These are phyloP conservation scores for Tragelaphus oryx DNA, from an alignment of 2,797 vertebrate species.

Conservation along the genomic window DNA sequence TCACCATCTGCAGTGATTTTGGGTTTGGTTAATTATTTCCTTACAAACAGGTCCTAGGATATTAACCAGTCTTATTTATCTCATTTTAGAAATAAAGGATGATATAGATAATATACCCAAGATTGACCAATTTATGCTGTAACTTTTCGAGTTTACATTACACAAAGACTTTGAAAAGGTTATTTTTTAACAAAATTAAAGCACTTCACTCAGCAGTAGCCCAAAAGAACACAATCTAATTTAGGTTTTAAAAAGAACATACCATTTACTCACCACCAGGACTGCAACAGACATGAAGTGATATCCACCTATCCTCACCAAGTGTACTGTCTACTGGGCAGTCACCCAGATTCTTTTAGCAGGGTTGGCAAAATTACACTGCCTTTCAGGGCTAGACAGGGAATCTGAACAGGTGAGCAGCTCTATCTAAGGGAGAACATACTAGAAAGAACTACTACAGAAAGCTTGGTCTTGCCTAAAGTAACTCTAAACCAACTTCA, in stretches of 20 bases:
- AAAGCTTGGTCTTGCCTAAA: not conserved
- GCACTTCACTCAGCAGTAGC: not conserved
- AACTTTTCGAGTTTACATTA: conserved; percentile 35
- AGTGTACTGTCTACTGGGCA: not conserved
- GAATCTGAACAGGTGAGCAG: not conserved
- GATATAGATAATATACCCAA: not conserved
- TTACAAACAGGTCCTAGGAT: conserved; percentile 1
- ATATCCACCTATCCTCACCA: not conserved
- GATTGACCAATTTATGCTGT: not conserved
- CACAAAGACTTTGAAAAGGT: conserved; percentile 32
- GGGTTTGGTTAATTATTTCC: not conserved
- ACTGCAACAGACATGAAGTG: not conserved
- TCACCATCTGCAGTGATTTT: too few relatives aligned
- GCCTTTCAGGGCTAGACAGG: not conserved
- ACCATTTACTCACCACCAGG: not conserved
- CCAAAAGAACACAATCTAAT: conserved; percentile 31
- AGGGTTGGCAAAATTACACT: not conserved
- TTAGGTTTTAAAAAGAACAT: conserved; percentile 13
- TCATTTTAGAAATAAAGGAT: not conserved
- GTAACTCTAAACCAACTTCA: not conserved
- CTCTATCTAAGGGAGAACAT: not conserved
- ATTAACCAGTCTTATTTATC: not conserved
- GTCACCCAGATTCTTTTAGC: not conserved
- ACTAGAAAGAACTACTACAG: not conserved
- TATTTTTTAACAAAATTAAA: conserved; percentile 49